These are phyloP conservation scores for Nomada ruficornis DNA, from an alignment of 2,888 invertebrate genomes.

Conservation along the genomic window DNA sequence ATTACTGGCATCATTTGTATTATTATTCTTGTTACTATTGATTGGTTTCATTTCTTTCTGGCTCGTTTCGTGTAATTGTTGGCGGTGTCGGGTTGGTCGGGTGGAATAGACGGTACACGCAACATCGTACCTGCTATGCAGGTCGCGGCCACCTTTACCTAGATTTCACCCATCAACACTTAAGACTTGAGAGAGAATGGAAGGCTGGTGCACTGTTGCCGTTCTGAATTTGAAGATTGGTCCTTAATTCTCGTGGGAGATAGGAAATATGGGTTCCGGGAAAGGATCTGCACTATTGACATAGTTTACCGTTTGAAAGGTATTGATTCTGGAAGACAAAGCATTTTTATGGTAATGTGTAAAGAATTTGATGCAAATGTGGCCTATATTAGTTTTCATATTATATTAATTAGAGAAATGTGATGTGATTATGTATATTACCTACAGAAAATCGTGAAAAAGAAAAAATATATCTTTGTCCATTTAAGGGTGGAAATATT, in stretches of 20 bases:
- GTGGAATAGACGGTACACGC: slow-evolving; percentile 12
- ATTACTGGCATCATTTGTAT: slow-evolving; percentile 19
- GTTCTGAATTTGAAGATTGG: not conserved
- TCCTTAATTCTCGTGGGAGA: not conserved
- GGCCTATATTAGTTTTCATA: too few relatives aligned
- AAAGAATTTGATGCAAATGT: too few relatives aligned
- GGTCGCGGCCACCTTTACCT: slow-evolving; percentile 18
- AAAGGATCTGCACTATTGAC: too few relatives aligned
- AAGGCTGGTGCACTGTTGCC: slow-evolving; percentile 53
- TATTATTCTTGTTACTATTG: not conserved
- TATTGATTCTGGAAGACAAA: too few relatives aligned
- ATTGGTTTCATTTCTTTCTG: not conserved
- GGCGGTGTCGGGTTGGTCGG: not conserved
- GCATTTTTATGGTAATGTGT: too few relatives aligned
- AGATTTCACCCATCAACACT: slow-evolving; percentile 42
- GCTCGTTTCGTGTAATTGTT: not conserved
- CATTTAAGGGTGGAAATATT: too few relatives aligned
- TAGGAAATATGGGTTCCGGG: not conserved
- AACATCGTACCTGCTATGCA: slow-evolving; percentile 3
- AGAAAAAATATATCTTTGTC: too few relatives aligned
- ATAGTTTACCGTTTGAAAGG: too few relatives aligned
- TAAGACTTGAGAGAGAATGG: slow-evolving; percentile 78
- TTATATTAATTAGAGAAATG: too few relatives aligned
- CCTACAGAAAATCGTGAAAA: too few relatives aligned
- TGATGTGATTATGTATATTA: too few relatives aligned